Base-by-base conservation (phyloP, 2,888 invertebrate genomes). In the Bombylius major region DNA sequence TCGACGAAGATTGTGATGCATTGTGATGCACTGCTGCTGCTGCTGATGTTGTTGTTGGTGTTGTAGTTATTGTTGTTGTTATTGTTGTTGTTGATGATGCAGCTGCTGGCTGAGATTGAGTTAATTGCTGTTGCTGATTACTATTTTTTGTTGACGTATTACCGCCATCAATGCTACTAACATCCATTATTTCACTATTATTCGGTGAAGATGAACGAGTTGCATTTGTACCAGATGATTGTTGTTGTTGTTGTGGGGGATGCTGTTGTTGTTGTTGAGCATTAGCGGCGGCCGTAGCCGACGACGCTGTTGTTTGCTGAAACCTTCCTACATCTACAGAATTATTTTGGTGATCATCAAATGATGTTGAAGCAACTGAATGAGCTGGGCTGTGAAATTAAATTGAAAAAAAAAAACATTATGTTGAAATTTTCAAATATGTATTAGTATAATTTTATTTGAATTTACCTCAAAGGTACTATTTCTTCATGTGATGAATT, bases 341-440 rank as follows among this genome's bases (percentile, higher is more conserved):
- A 57, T 72, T 70, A 59, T 70, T 70, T 60, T 71, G 72, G 51
- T 71, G 71, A 53, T 78, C 79, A 64, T 79, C 80, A 63, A 76
- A 79, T 1, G 85, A 83, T 4, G 82, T 82, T 1, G 85, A 85
- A 59, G 85, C 84, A 67, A 80, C 81, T 1, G 85, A 85, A 12
- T 82, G 79, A 32, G 85, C 82, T 1, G 86, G 86, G 67, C 86
- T 86, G 69, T 51, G 58, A 46, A 3, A 45, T 39, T 42, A 47
- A 31, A 51, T 53, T 42, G 45, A 39, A 23, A 14, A 45, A 55
- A 46, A 32, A 32, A n/a, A n/a, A 33, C 11, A 34, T 48, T 12
- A 13, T 44, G 23, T 51, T 50, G 9, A 32, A 42, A 52, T 42
- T 47, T 32, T 23, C n/a, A 45, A 49, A 47, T 12, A 12, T 44